Evolutionary conservation across 30 jellyfish, hydroid and myxozoan species (phyloP), one percentile per base, ranked within the genome.

Genomic region (Chironex yamaguchii): DNA sequence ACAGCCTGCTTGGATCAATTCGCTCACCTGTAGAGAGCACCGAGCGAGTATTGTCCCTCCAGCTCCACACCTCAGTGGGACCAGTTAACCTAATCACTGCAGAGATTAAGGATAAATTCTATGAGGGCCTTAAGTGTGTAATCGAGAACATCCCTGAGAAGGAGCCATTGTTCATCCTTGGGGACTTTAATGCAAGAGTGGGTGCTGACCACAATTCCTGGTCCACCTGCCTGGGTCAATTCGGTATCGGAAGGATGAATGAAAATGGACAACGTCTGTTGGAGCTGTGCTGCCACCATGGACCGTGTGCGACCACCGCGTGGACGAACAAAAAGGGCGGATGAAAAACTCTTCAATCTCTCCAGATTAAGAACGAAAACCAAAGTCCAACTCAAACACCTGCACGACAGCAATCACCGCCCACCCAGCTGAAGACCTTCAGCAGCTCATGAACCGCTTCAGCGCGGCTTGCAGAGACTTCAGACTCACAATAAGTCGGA

Each of bases 171-270:
- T 4, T 71, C 25, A 29, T 71, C 80, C 85, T 71, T 21, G 85
- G 83, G 17, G 82, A 30, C 27, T 71, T 71, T 34, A 71, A 71
- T 11, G 85, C 85, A 23, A 71, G 85, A 36, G 85, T 71, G 79
- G 85, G 85, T 24, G 32, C 81, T 4, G 85, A 71, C 28, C 84
- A 33, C 81, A 27, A 21, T 6, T 30, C 84, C 17, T 71, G 85
- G 85, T 33, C 81, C 31, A 13, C 17, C 11, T 71, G 85, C 80
- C 79, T 71, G n/a, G 85, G 31, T 11, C 83, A 36, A 9, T 29
- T 29, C 28, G 85, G 85, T 21, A 21, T 67, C 4, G 81, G 81
- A 11, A 67, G 30, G 67, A 67, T 67, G 70, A 67, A 67, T 67
- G 81, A 67, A 26, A 67, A 67, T 67, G 67, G 81, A 4, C 81